Percentiles rank a stretch among this genome's conserved stretches.
Evolutionary conservation across 2,888 invertebrate genomes (phyloP).

Genomic region (Ceraclea dissimilis): DNA sequence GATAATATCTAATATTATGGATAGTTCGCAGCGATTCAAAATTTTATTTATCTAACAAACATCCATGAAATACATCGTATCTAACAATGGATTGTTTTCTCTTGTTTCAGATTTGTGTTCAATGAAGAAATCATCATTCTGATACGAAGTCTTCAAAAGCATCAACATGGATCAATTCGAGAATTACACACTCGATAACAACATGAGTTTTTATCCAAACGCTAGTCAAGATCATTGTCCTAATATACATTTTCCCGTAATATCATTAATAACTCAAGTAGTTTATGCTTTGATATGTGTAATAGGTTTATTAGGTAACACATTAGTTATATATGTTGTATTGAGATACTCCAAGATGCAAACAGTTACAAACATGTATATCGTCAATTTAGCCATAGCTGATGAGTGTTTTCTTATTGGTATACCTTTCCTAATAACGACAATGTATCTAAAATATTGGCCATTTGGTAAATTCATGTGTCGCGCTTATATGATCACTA

Average conservation of each 20-base stretch:
- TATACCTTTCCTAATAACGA: conserved; percentile 81
- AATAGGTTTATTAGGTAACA: conserved; percentile 81
- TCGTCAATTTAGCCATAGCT: conserved; percentile 87
- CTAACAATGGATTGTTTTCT: no score
- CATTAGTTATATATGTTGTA: conserved; percentile 85
- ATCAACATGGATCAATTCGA: no score
- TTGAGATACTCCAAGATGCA: conserved; percentile 90
- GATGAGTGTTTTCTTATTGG: conserved; percentile 89
- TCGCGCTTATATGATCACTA: conserved; percentile 85
- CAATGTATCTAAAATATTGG: conserved; percentile 76
- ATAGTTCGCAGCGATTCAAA: no score
- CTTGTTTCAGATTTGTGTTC: no score
- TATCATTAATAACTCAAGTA: conserved; percentile 57
- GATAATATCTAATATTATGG: no score
- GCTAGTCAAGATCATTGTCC: conserved; percentile 34
- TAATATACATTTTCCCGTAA: conserved; percentile 47
- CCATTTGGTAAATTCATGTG: conserved; percentile 83
- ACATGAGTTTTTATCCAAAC: background rate
- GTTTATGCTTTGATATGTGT: conserved; percentile 79
- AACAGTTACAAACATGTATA: conserved; percentile 91
- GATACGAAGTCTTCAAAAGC: no score
- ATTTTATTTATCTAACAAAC: no score
- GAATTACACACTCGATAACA: background rate
- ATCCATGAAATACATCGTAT: no score
- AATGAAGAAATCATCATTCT: no score